Evolutionary conservation across 2,113 vertebrate genomes (phyloP).

Genomic region (Pedionomus torquatus): DNA sequence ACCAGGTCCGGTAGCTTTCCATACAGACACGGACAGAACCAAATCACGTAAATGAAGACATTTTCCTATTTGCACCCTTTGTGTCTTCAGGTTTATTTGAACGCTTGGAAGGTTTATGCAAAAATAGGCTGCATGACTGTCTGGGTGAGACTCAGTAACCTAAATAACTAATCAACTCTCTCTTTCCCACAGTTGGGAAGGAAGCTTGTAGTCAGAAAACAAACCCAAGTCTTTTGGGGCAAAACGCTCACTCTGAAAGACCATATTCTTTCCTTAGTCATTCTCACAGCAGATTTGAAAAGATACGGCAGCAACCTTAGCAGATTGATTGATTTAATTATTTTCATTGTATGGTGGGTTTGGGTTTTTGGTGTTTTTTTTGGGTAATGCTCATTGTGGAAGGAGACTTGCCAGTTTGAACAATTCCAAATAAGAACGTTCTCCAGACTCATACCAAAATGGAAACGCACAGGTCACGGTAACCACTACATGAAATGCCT

Average conservation of each 20-base stretch:
- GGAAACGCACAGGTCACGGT: background rate
- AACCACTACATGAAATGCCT: background rate
- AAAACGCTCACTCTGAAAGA: background rate
- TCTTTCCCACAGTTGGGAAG: background rate
- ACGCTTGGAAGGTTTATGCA: background rate
- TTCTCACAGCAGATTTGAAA: background rate
- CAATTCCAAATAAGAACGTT: background rate
- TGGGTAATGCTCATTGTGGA: background rate
- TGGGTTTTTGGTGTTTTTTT: accelerated
- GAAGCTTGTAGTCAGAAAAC: background rate
- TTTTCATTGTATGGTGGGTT: background rate
- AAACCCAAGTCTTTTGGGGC: background rate
- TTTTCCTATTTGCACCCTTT: background rate
- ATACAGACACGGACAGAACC: background rate
- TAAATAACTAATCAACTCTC: background rate
- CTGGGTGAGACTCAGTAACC: background rate
- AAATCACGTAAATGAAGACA: background rate
- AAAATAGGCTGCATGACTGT: background rate
- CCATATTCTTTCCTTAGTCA: background rate
- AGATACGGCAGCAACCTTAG: background rate
- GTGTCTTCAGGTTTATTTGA: background rate
- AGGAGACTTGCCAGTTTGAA: background rate
- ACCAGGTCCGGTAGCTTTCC: background rate
- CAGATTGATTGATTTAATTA: background rate
- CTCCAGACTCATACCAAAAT: background rate